A percentile compares a stretch with the other conserved stretches of the same genome.
Evolutionary conservation across 2,797 vertebrate species (phyloP).

Genomic region (Pteronotus mesoamericanus): DNA sequence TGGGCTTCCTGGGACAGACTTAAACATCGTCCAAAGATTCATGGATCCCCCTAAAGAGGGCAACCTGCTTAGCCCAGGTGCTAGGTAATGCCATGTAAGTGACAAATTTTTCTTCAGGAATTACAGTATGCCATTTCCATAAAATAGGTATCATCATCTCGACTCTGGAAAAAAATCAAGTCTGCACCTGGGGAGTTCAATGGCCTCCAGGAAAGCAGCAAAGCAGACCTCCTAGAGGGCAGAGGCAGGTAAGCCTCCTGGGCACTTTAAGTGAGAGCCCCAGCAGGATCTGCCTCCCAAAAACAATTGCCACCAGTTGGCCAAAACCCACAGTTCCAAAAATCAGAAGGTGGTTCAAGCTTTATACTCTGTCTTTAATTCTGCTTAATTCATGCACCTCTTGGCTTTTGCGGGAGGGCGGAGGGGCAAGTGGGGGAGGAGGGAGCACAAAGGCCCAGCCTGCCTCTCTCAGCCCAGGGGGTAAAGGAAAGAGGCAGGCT

Average conservation of each 20-base stretch:
- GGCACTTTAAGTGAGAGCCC: not conserved
- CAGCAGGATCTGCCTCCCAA: not conserved
- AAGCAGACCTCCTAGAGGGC: not conserved
- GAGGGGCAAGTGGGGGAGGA: not conserved
- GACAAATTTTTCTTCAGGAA: not conserved
- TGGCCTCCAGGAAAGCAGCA: not conserved
- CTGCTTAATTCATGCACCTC: not conserved
- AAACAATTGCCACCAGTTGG: not conserved
- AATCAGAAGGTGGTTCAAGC: not conserved
- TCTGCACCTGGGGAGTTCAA: not conserved
- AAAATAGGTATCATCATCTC: not conserved
- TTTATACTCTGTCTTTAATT: not conserved
- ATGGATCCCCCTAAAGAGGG: not conserved
- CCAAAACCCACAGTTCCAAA: not conserved
- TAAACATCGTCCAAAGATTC: not conserved
- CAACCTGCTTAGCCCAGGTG: not conserved
- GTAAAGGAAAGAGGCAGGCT: not conserved
- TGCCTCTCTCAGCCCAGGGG: not conserved
- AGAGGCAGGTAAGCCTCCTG: not conserved
- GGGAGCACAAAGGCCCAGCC: not conserved
- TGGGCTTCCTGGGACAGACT: not conserved
- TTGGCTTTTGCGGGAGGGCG: not conserved
- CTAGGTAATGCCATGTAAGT: not conserved
- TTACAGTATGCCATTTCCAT: not conserved
- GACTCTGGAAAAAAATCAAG: not conserved